Evolutionary conservation across 1,140 invertebrate genomes (phyloP).

Genomic region (Forficula auricularia): DNA sequence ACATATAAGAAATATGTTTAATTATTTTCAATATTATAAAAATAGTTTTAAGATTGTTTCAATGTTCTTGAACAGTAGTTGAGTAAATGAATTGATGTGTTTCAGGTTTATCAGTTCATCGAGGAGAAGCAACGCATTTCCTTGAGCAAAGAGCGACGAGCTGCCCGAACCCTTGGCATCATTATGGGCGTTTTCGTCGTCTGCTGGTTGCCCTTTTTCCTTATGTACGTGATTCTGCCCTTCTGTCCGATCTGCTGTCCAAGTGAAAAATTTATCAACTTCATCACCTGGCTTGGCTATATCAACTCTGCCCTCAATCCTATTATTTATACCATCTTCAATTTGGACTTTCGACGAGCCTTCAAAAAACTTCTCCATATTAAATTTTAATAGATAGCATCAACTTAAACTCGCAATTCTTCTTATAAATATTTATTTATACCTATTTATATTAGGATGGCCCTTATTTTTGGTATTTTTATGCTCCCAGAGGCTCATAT

Average conservation of each 20-base stretch:
- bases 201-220: conserved; percentile 92
- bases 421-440: no score
- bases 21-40: no score
- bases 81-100: no score
- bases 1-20: no score
- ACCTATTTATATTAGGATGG: no score
- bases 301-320: conserved; percentile 95
- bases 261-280: conserved; percentile 61
- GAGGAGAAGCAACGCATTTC: conserved; percentile 88
- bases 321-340: conserved; percentile 94
- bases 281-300: conserved; percentile 94
- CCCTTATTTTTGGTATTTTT: no score
- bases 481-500: no score
- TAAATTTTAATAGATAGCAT: conserved; percentile 3
- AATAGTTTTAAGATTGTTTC: no score
- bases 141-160: conserved; percentile 74
- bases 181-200: conserved; percentile 91
- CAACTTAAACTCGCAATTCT: not conserved
- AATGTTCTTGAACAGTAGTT: no score
- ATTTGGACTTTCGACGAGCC: conserved; percentile 84
- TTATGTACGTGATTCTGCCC: conserved; percentile 82
- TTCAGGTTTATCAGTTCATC: conserved; percentile 65
- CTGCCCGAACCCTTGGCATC: conserved; percentile 78
- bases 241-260: conserved; percentile 65
- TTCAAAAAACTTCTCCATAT: conserved; percentile 74